Evolutionary conservation across 2,888 invertebrate species (phyloP), one percentile per base, ranked within the genome.

Genomic region (Eupithecia vulgata): DNA sequence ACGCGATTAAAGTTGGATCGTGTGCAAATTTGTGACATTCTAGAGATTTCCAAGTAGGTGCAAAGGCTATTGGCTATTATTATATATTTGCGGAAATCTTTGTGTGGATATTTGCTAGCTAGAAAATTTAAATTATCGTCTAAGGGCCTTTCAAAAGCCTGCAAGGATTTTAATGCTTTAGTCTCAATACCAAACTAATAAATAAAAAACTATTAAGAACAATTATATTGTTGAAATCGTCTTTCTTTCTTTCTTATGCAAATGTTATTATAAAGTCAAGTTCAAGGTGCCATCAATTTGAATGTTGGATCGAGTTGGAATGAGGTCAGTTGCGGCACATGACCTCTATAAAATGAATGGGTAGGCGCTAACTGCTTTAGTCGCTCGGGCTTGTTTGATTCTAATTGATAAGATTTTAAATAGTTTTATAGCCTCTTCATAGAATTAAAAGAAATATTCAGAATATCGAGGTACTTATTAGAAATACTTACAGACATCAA

Each of bases 261-360:
- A 40, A 64, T 62, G 15, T 34, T 35, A 72, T 70, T 70, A 15
- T 64, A 71, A 76, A 78, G 79, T 80, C 81, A 81, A 81, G 81
- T 77, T 81, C 81, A 80, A 80, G 79, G 81, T 68, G 48, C 42
- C 52, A 74, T 77, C 70, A 70, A 78, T 74, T 76, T 61, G 65
- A 75, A 74, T 68, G 71, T 76, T 62, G 76, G 64, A 70, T 74
- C 21, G 69, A 72, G 67, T 64, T n/a, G 66, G 72, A 77, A 78
- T 78, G 67, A 71, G 76, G 78, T 75, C 78, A 72, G 71, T 61
- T 59, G 37, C 72, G 68, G 71, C 65, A 75, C 70, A 25, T 75
- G 76, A 77, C 75, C 76, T 77, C 70, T 77, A 62, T 68, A 59
- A 62, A 62, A 75, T 72, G 45, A 73, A 75, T 76, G 21, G 70